These are phyloP conservation scores for Erythrocercus mccallii DNA, from an alignment of 2,113 vertebrate genomes.

Conservation along the genomic window DNA sequence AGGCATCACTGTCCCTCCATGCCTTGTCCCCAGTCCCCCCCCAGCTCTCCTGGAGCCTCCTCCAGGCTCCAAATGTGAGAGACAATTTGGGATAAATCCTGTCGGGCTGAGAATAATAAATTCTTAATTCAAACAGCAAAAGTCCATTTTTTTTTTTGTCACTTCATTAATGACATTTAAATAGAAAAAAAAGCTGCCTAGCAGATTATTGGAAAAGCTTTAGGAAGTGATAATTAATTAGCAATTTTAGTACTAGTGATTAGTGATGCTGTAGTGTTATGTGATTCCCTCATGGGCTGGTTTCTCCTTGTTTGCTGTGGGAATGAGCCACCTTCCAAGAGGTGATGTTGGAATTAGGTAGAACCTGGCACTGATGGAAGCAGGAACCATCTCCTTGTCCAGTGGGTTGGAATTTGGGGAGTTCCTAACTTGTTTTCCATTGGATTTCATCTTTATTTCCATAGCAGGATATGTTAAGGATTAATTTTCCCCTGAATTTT, in stretches of 20 bases:
- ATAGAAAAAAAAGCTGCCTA: rapidly evolving
- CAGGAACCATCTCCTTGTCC: neutral
- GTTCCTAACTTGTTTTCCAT: neutral
- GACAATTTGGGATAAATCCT: slow-evolving; percentile 34
- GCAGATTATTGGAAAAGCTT: neutral
- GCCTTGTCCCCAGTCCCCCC: neutral
- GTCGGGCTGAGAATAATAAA: neutral
- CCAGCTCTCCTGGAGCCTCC: neutral
- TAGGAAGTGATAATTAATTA: neutral
- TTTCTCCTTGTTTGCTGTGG: neutral
- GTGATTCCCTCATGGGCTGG: rapidly evolving
- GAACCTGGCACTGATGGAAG: neutral
- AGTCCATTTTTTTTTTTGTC: neutral
- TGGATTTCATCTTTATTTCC: neutral
- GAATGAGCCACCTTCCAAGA: neutral
- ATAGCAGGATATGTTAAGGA: neutral
- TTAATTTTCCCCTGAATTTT: neutral
- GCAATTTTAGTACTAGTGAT: neutral
- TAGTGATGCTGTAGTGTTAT: rapidly evolving
- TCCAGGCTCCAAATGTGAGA: slow-evolving; percentile 33
- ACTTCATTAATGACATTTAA: neutral
- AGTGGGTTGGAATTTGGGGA: neutral
- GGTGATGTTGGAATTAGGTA: neutral
- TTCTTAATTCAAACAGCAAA: neutral
- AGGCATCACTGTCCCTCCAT: neutral